Evolutionary conservation across 2,113 vertebrate species (phyloP).

Genomic region (Coturnix japonica): DNA sequence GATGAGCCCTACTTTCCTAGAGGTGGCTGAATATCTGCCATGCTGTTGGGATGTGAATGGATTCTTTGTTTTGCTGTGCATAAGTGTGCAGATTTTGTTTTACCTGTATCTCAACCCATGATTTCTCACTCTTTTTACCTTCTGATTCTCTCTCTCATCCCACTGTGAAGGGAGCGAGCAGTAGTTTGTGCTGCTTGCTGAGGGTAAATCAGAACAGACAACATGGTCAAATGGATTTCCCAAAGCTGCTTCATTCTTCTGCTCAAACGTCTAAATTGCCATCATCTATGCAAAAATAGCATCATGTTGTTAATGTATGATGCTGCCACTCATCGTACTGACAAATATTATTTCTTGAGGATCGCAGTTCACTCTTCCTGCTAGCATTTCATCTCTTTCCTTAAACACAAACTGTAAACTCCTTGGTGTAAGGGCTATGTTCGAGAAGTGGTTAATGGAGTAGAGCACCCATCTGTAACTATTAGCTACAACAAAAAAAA

Average conservation of each 20-base stretch:
- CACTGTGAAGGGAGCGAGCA: neutral
- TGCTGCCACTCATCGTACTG: neutral
- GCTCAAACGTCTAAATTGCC: neutral
- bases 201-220: neutral
- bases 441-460: neutral
- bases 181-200: neutral
- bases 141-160: neutral
- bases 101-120: neutral
- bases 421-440: neutral
- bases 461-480: neutral
- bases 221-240: neutral
- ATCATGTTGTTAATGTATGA: neutral
- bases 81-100: neutral
- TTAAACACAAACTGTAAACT: neutral
- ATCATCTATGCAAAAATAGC: neutral
- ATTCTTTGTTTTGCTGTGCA: neutral
- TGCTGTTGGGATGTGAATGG: neutral
- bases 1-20: neutral
- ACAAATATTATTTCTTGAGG: neutral
- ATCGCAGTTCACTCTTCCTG: neutral
- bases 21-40: neutral
- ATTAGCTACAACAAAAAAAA: neutral
- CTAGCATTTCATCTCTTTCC: neutral
- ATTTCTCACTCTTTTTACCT: neutral
- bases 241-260: neutral